phyloP scores from a whole-genome alignment of 2,797 vertebrate species.

The Astyanax mexicanus region DNA sequence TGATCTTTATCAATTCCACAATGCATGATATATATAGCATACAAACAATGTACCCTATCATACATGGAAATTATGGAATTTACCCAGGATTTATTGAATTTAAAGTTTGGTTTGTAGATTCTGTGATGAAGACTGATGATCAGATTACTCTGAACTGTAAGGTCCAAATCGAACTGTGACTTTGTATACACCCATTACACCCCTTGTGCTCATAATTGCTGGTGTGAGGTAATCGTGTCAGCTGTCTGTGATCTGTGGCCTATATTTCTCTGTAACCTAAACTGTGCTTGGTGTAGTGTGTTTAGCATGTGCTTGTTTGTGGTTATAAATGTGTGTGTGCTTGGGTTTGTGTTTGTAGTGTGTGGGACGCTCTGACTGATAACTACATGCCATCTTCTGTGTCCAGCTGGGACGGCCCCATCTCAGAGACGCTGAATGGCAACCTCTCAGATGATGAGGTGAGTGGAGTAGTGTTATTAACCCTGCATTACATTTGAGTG shows the following conservation, averaged over 20 bases:
- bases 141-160: too few relatives aligned
- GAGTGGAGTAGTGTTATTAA: constrained; percentile 38
- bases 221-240: neutral
- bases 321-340: constrained; percentile 48
- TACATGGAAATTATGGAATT: too few relatives aligned
- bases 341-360: constrained; percentile 75
- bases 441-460: constrained; percentile 91
- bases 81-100: too few relatives aligned
- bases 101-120: too few relatives aligned
- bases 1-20: too few relatives aligned
- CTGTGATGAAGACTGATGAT: too few relatives aligned
- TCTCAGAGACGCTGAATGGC: constrained; percentile 86
- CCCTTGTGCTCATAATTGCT: neutral
- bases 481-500: too few relatives aligned
- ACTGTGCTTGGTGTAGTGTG: constrained; percentile 16
- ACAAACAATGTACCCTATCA: too few relatives aligned
- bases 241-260: neutral
- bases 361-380: constrained; percentile 94
- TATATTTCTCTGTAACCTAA: too few relatives aligned
- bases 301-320: constrained; percentile 1
- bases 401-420: constrained; percentile 86
- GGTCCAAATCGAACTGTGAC: too few relatives aligned
- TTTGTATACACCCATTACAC: too few relatives aligned
- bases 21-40: too few relatives aligned
- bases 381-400: constrained; percentile 86